A percentile compares a stretch with the other conserved stretches of the same genome.
These are phyloP conservation scores for Adela reaumurella DNA, from an alignment of 2,888 invertebrate species.

Conservation along the genomic window DNA sequence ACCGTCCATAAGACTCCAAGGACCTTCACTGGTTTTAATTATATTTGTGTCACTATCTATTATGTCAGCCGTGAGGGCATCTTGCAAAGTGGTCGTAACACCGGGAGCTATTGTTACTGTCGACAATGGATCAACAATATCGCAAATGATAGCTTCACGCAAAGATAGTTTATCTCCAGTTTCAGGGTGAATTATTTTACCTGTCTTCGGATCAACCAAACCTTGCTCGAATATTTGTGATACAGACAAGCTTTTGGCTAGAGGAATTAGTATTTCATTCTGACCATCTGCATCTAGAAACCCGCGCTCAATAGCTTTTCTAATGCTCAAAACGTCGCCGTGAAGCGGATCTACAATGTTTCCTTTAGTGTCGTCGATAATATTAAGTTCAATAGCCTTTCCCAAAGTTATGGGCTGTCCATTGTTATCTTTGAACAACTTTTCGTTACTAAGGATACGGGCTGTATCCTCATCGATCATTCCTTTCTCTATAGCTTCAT, in stretches of 20 bases:
- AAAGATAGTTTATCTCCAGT: slow-evolving; percentile 75
- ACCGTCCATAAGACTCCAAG: slow-evolving; percentile 66
- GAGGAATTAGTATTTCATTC: slow-evolving; percentile 73
- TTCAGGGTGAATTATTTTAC: slow-evolving; percentile 83
- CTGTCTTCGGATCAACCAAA: slow-evolving; percentile 67
- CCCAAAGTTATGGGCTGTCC: slow-evolving; percentile 66
- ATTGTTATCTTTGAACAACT: slow-evolving; percentile 52
- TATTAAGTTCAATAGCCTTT: slow-evolving; percentile 68
- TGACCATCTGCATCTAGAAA: slow-evolving; percentile 74
- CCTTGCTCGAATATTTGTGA: slow-evolving; percentile 85
- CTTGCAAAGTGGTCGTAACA: slow-evolving; percentile 66
- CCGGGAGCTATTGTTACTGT: slow-evolving; percentile 61
- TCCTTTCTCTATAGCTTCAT: slow-evolving; percentile 74
- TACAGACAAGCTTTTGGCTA: slow-evolving; percentile 76
- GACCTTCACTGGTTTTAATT: slow-evolving; percentile 60
- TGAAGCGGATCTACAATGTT: slow-evolving; percentile 79
- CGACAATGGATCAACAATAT: slow-evolving; percentile 81
- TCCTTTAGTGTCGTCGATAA: slow-evolving; percentile 71
- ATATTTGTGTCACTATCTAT: slow-evolving; percentile 68
- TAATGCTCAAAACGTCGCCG: slow-evolving; percentile 74
- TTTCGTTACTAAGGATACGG: slow-evolving; percentile 60
- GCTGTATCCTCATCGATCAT: slow-evolving; percentile 76
- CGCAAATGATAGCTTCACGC: slow-evolving; percentile 81
- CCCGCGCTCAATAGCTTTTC: slow-evolving; percentile 80
- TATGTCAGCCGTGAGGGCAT: slow-evolving; percentile 69